Evolutionary conservation across 1,140 invertebrate species (phyloP).

Genomic region (honey bee (Apis mellifera)): DNA sequence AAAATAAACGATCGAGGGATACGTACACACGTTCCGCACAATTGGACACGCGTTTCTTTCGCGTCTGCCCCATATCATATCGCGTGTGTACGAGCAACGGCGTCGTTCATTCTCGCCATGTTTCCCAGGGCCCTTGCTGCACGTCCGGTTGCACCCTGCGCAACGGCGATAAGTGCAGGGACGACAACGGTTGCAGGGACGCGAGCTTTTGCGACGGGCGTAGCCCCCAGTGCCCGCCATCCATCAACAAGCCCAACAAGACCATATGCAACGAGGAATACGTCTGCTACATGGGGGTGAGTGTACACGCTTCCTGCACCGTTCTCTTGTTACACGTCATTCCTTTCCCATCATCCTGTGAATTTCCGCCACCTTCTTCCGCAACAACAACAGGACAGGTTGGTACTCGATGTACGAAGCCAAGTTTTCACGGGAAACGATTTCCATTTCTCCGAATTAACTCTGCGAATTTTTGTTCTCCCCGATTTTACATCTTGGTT

Average conservation of each 20-base stretch:
- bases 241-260: slow-evolving; percentile 95
- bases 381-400: slow-evolving; percentile 3
- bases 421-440: not conserved
- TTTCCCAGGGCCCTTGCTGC: slow-evolving; percentile 95
- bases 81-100: no score
- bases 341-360: not conserved
- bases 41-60: no score
- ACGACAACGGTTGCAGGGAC: slow-evolving; percentile 95
- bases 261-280: slow-evolving; percentile 96
- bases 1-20: no score
- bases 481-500: no score
- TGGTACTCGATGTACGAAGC: no score
- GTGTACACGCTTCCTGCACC: slow-evolving; percentile 69
- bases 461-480: no score
- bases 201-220: slow-evolving; percentile 94
- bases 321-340: not conserved
- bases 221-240: slow-evolving; percentile 91
- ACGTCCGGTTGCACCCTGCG: slow-evolving; percentile 92
- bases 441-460: no score
- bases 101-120: slow-evolving; percentile 29
- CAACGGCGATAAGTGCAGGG: slow-evolving; percentile 92
- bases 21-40: no score
- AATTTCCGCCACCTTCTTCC: not conserved
- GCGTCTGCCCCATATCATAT: no score
- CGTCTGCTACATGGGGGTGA: slow-evolving; percentile 96